These are phyloP conservation scores for Sturmia bella DNA, from an alignment of 2,888 invertebrate genomes.

Conservation along the genomic window DNA sequence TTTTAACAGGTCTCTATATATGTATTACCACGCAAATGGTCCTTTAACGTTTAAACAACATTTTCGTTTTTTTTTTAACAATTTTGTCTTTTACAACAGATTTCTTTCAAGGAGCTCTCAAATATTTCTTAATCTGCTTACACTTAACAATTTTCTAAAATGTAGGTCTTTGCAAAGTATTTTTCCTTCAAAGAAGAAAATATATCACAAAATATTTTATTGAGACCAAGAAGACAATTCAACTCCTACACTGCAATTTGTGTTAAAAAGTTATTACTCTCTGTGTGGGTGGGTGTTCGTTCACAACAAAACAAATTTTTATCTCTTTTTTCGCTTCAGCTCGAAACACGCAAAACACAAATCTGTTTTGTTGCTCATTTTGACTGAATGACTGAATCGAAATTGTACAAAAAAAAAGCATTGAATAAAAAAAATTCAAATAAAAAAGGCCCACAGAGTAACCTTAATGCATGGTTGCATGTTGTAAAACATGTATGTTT, in stretches of 20 bases:
- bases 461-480: constrained; percentile 68
- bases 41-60: no score
- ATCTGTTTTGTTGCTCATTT: constrained; percentile 50
- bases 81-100: no score
- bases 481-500: constrained; percentile 69
- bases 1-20: no score
- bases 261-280: constrained; percentile 33
- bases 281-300: constrained; percentile 60
- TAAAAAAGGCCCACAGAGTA: constrained; percentile 46
- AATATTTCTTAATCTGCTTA: no score
- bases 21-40: no score
- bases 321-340: constrained; percentile 11
- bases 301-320: constrained; percentile 54
- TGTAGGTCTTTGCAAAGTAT: no score
- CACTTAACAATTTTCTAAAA: no score
- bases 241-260: constrained; percentile 46
- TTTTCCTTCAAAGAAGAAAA: no score
- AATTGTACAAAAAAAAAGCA: background rate
- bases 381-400: constrained; percentile 27
- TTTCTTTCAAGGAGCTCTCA: no score
- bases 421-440: background rate
- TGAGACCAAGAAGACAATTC: background rate
- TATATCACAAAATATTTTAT: no score
- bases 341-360: constrained; percentile 60
- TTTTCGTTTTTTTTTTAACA: no score